Conservation (phyloP, 2,797 vertebrate genomes). For the Apogon talboti region DNA sequence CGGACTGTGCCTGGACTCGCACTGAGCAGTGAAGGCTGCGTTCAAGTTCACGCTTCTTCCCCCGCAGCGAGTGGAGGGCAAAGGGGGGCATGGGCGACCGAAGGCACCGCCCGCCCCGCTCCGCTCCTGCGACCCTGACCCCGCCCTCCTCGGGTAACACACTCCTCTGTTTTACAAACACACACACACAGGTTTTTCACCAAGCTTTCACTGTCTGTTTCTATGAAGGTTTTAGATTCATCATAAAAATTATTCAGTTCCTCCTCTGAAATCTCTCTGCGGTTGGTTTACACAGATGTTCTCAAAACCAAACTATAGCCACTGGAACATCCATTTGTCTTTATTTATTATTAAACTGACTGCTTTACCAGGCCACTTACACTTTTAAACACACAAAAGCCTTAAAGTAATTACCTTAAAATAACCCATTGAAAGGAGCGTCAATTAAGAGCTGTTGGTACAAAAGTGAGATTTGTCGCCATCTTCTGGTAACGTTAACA, state of each 20-base stretch:
- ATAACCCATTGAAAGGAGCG: neutral
- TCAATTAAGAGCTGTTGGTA: neutral
- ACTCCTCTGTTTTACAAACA: neutral
- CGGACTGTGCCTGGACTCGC: slow-evolving; percentile 59
- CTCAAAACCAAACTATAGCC: slow-evolving; percentile 54
- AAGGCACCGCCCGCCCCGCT: slow-evolving; percentile 73
- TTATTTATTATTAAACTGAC: slow-evolving; percentile 24
- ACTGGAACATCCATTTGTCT: slow-evolving; percentile 42
- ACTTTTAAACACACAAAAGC: neutral
- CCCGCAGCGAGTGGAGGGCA: slow-evolving; percentile 69
- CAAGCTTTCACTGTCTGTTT: slow-evolving; percentile 4
- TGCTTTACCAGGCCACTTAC: no score
- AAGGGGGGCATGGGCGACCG: slow-evolving; percentile 72
- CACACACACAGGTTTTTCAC: neutral
- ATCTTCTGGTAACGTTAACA: slow-evolving; percentile 36
- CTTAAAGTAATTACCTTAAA: neutral
- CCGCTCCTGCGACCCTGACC: slow-evolving; percentile 59
- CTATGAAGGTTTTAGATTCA: slow-evolving; percentile 9
- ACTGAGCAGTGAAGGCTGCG: slow-evolving; percentile 67
- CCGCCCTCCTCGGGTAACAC: slow-evolving; percentile 64
- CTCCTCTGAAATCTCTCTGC: slow-evolving; percentile 29
- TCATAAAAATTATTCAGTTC: slow-evolving; percentile 21
- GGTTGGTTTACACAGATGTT: slow-evolving; percentile 73
- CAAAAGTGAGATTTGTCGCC: slow-evolving; percentile 44
- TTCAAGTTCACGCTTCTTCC: slow-evolving; percentile 85